A percentile compares a stretch with the other conserved stretches of the same genome.
These are phyloP conservation scores for Parnassius smintheus DNA, from an alignment of 2,888 invertebrate species.

Conservation along the genomic window DNA sequence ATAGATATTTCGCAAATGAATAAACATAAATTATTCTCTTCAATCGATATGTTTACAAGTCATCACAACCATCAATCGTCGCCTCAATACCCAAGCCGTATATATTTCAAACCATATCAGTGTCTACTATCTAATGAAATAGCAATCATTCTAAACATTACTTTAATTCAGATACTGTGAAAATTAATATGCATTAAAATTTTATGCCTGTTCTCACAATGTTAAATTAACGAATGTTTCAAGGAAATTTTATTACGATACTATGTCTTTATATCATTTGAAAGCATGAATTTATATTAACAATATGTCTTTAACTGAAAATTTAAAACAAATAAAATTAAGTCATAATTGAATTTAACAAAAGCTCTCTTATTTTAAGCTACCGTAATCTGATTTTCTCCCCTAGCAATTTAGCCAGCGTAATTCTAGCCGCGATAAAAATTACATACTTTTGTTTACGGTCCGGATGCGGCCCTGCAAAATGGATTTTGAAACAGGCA, in stretches of 20 bases:
- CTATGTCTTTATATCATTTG: background rate
- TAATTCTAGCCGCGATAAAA: slow-evolving; percentile 49
- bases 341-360: slow-evolving; percentile 26
- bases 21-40: slow-evolving; percentile 9
- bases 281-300: background rate
- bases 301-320: slow-evolving; percentile 1
- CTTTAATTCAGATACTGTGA: slow-evolving; percentile 13
- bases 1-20: too few species aligned
- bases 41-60: slow-evolving; percentile 15
- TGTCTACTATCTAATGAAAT: slow-evolving; percentile 20
- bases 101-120: slow-evolving; percentile 18
- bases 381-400: slow-evolving; percentile 30
- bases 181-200: too few species aligned
- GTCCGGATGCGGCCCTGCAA: slow-evolving; percentile 59
- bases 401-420: slow-evolving; percentile 31
- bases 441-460: slow-evolving; percentile 65
- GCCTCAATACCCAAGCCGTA: slow-evolving; percentile 12
- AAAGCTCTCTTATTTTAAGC: slow-evolving; percentile 28
- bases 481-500: slow-evolving; percentile 60
- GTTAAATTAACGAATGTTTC: too few species aligned
- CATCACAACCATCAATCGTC: slow-evolving; percentile 24
- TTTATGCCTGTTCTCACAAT: too few species aligned
- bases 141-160: slow-evolving; percentile 16
- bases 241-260: too few species aligned
- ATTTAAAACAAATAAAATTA: slow-evolving; percentile 24